Evolutionary conservation across 2,113 vertebrate genomes (phyloP), one percentile per base, ranked within the genome.

Genomic region (Trichomycterus rosablanca): DNA sequence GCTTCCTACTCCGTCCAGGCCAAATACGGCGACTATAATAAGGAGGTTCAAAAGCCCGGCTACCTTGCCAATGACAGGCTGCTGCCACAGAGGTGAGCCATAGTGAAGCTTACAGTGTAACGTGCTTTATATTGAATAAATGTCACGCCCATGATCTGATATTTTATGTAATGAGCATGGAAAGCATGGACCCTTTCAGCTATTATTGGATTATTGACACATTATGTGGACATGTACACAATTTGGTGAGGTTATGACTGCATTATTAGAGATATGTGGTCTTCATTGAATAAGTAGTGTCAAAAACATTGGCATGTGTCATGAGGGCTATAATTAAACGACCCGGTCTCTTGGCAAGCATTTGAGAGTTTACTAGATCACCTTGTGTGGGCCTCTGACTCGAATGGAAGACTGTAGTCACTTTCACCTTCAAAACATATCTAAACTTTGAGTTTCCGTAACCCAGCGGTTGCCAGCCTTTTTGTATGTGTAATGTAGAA

Each of bases 1-100:
- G 95, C 92, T 26, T 97, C 95, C 1, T 98, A 97, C 16, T 83
- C 95, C 23, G 95, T 97, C 62, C 95, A 98, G 76, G 92, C 95
- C 76, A 98, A 97, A 63, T 97, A 97, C 22, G 91, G 84, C 23
- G 95, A 98, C 80, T 94, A 91, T 76, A 92, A 63, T 86, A 93
- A 92, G 80, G 95, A 97, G 52, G 75, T 87, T 10, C 92, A 97
- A 83, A 95, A 95, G 54, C 78, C 91, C 2, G 95, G 95, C 32
- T 98, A 97, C 76, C 84, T 98, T 32, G 88, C 91, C 68, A 93
- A 93, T 9, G 95, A 98, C 74, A 81, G 94, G 57, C 91, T 98
- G 63, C 89, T 98, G 42, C 95, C 95, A 45, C 95, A 98, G 78
- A 93, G 95, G 95, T 98, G 76, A 89, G 14, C 2, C 4, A 10